Conservation (phyloP, 2,797 vertebrate genomes). For the Hippoglossus hippoglossus region DNA sequence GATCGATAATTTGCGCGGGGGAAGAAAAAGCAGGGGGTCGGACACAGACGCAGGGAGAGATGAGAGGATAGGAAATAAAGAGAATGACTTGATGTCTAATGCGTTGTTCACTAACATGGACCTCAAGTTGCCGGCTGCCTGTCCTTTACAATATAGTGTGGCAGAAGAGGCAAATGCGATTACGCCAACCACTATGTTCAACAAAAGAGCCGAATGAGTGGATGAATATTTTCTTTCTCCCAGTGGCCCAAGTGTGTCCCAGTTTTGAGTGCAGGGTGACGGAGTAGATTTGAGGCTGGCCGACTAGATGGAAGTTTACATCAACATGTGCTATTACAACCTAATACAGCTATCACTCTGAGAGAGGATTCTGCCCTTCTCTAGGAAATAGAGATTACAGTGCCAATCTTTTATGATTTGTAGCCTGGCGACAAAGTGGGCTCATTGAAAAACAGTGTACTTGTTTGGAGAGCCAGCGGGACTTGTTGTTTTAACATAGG, state of each 20-base stretch:
- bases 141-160: constrained; percentile 44
- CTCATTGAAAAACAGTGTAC: constrained; percentile 58
- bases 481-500: constrained; percentile 79
- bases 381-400: constrained; percentile 48
- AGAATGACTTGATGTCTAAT: constrained; percentile 41
- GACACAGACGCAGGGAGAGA: constrained; percentile 31
- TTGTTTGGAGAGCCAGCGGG: constrained; percentile 74
- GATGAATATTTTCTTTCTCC: constrained; percentile 40
- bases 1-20: constrained; percentile 70
- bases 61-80: constrained; percentile 53
- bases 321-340: constrained; percentile 37
- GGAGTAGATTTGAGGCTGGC: constrained; percentile 41
- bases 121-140: constrained; percentile 41
- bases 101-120: constrained; percentile 29
- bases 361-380: constrained; percentile 51
- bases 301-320: constrained; percentile 35
- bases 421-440: constrained; percentile 49
- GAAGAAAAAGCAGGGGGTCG: constrained; percentile 44
- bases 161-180: constrained; percentile 50
- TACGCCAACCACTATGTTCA: constrained; percentile 35
- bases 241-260: constrained; percentile 55
- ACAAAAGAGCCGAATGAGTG: constrained; percentile 44
- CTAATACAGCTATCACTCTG: constrained; percentile 47
- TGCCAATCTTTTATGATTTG: constrained; percentile 54
- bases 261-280: constrained; percentile 59